Evolutionary conservation across 2,113 vertebrate species (phyloP).

Genomic region (Oncorhynchus mykiss): DNA sequence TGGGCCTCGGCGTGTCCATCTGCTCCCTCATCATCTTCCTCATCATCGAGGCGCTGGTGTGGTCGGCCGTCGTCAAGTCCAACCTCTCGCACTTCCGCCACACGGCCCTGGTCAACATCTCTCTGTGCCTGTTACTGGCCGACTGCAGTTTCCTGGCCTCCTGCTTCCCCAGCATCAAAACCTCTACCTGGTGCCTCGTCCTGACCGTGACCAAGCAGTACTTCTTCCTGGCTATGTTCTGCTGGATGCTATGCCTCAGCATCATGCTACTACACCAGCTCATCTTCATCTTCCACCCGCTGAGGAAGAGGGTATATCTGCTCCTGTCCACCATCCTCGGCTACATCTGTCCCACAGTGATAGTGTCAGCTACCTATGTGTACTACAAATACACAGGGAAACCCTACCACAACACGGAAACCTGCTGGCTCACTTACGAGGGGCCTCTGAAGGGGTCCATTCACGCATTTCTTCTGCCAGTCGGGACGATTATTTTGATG

Average conservation of each 20-base stretch:
- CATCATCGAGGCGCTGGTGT: constrained; percentile 84
- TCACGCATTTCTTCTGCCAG: constrained; percentile 83
- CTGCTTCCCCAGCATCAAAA: not conserved
- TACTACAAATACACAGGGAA: constrained; percentile 65
- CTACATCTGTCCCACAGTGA: constrained; percentile 80
- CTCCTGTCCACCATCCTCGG: constrained; percentile 79
- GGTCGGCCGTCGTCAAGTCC: constrained; percentile 86
- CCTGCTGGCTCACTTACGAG: constrained; percentile 83
- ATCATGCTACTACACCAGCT: constrained; percentile 90
- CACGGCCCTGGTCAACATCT: constrained; percentile 86
- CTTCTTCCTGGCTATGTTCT: constrained; percentile 87
- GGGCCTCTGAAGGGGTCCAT: constrained; percentile 74
- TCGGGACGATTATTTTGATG: constrained; percentile 76
- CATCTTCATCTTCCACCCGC: constrained; percentile 86
- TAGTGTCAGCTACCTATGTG: constrained; percentile 80
- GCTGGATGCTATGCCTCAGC: constrained; percentile 93
- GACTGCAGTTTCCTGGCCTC: constrained; percentile 79
- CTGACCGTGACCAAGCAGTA: constrained; percentile 83
- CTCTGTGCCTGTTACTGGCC: constrained; percentile 79
- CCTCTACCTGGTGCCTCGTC: constrained; percentile 60
- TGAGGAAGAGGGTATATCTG: constrained; percentile 84
- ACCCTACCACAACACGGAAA: constrained; percentile 48
- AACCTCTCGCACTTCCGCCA: constrained; percentile 91
- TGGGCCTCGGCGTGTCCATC: constrained; percentile 83
- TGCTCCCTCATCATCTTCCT: constrained; percentile 80